phyloP scores from a whole-genome alignment of 1,140 invertebrate genomes.

The Cryptotermes secundus region DNA sequence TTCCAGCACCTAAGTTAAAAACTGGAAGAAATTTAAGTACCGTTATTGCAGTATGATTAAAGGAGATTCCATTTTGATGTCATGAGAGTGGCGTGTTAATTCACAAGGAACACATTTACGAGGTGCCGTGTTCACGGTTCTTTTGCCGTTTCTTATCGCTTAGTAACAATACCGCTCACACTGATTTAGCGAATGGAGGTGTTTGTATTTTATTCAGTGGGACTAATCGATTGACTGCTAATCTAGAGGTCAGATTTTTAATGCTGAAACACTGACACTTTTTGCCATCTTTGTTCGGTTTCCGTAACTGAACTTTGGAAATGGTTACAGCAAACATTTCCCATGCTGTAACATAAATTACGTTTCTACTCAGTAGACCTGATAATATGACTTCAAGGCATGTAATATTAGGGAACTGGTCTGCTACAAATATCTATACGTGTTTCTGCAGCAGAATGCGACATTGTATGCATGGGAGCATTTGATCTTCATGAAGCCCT shows the following conservation, averaged over 20 bases:
- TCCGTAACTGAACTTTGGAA: no score
- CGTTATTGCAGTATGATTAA: background rate
- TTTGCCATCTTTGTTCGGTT: background rate
- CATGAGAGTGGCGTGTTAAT: background rate
- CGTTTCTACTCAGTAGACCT: background rate
- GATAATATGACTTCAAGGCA: background rate
- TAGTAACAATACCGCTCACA: background rate
- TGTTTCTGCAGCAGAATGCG: no score
- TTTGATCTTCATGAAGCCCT: no score
- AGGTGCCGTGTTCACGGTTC: background rate
- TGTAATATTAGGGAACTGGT: background rate
- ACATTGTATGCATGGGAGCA: no score
- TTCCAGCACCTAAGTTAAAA: background rate
- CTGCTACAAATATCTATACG: no score
- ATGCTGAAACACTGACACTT: background rate
- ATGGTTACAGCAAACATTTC: no score
- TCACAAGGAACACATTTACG: background rate
- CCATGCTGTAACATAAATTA: background rate
- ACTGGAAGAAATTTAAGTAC: background rate
- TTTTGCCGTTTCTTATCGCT: background rate
- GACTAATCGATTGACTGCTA: background rate
- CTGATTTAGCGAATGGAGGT: background rate
- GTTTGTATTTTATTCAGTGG: background rate
- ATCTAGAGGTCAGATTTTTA: background rate
- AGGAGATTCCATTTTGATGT: background rate